phyloP scores from a whole-genome alignment of 1,140 invertebrate genomes.

The Drosophila willistoni region DNA sequence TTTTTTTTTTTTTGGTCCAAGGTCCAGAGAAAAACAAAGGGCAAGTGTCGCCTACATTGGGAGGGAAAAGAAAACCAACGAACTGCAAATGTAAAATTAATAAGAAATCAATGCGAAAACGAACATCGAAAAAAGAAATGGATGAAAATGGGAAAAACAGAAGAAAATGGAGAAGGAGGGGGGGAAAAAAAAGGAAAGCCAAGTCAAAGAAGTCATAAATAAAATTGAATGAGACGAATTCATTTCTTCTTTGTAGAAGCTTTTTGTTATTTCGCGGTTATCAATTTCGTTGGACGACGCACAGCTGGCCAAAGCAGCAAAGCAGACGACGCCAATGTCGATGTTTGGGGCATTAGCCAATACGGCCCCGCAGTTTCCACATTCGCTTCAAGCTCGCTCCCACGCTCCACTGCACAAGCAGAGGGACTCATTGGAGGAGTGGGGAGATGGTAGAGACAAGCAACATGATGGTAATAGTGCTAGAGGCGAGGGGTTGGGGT shows the following conservation, averaged over 20 bases:
- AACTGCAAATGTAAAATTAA: conserved; percentile 80
- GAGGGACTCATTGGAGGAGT: conserved; percentile 1
- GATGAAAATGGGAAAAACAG: conserved; percentile 30
- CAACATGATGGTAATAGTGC: conserved; percentile 45
- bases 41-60: conserved; percentile 15
- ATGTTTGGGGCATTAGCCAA: conserved; percentile 62
- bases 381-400: conserved; percentile 73
- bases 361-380: conserved; percentile 60
- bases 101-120: conserved; percentile 76
- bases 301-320: conserved; percentile 60
- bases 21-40: conserved; percentile 40
- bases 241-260: conserved; percentile 47
- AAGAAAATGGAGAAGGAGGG: not conserved
- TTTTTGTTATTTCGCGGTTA: conserved; percentile 80
- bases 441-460: conserved; percentile 20
- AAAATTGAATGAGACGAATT: conserved; percentile 69
- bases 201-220: conserved; percentile 56
- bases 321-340: conserved; percentile 25
- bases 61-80: conserved; percentile 57
- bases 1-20: not conserved
- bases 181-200: conserved; percentile 2
- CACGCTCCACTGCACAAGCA: conserved; percentile 74
- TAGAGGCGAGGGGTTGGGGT: not conserved
- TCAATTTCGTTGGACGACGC: conserved; percentile 62
- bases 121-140: conserved; percentile 25